A percentile compares a stretch with the other conserved stretches of the same genome.
phyloP scores from a whole-genome alignment of 1,140 invertebrate genomes.

The Dolichoris vasculosae region DNA sequence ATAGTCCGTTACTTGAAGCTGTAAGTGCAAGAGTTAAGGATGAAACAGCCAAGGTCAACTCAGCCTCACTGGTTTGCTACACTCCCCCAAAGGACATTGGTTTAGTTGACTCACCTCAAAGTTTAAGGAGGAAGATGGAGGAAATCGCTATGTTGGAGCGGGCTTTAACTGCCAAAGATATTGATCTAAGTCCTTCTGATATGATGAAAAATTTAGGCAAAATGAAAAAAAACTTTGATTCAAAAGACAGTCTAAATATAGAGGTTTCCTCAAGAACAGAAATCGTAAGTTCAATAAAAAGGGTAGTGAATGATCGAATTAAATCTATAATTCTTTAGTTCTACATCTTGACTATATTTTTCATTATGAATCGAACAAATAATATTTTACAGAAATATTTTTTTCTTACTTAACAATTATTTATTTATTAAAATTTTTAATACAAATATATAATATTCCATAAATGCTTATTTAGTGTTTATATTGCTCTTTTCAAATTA shows the following conservation, averaged over 20 bases:
- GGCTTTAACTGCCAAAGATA: constrained; percentile 29
- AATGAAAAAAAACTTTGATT: neutral
- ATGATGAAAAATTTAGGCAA: constrained; percentile 28
- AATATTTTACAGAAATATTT: too few relatives aligned
- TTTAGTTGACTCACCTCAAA: constrained; percentile 41
- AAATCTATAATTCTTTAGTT: neutral
- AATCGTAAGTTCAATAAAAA: constrained; percentile 39
- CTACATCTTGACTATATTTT: too few relatives aligned
- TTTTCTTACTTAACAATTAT: too few relatives aligned
- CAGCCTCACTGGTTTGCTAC: neutral
- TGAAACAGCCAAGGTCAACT: constrained; percentile 31
- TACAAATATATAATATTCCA: too few relatives aligned
- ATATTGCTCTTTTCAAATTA: too few relatives aligned
- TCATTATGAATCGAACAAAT: too few relatives aligned
- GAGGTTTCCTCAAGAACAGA: constrained; percentile 29
- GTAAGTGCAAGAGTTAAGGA: constrained; percentile 38
- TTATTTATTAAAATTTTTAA: too few relatives aligned
- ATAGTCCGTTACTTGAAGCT: constrained; percentile 40
- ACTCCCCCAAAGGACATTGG: constrained; percentile 23
- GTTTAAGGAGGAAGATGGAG: constrained; percentile 44
- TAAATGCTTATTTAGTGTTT: too few relatives aligned
- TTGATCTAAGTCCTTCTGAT: neutral
- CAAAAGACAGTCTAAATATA: constrained; percentile 30
- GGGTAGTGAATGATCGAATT: neutral
- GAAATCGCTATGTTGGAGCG: constrained; percentile 45